Conservation (phyloP, 2,113 vertebrate genomes). For the Ailurus styani region DNA sequence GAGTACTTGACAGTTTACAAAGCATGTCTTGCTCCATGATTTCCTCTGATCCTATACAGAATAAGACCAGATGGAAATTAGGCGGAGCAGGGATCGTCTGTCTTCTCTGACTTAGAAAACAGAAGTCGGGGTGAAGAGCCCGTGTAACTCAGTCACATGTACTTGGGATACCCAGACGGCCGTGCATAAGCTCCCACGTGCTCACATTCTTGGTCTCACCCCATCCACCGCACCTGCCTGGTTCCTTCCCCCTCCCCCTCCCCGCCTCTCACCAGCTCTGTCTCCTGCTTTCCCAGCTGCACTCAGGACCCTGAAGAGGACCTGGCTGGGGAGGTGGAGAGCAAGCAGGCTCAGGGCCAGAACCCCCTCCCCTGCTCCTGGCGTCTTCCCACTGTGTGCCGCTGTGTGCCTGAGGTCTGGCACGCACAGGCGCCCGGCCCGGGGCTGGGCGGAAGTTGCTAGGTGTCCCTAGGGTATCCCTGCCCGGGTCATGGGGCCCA, state of each 20-base stretch:
- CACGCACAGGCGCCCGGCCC: background rate
- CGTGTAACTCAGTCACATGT: background rate
- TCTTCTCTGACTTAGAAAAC: background rate
- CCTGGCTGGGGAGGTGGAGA: background rate
- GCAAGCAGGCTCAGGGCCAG: background rate
- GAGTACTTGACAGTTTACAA: background rate
- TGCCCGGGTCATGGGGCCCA: slow-evolving; percentile 55
- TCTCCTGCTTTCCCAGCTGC: background rate
- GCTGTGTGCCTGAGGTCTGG: slow-evolving; percentile 10
- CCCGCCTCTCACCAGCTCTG: background rate
- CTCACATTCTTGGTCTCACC: background rate
- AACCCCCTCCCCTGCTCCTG: background rate
- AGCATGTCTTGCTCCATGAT: background rate
- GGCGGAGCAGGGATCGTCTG: background rate
- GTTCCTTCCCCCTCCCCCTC: background rate
- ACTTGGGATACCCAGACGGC: background rate
- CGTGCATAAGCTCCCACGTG: background rate
- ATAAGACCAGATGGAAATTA: background rate
- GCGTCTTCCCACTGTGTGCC: background rate
- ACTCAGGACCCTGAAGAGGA: background rate
- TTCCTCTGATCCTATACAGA: background rate
- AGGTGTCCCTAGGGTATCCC: slow-evolving; percentile 65
- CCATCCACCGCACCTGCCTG: background rate
- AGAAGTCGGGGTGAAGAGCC: background rate
- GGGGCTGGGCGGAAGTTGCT: slow-evolving; percentile 22